Base-by-base conservation (phyloP, 2,888 invertebrate species). In the Drosophila borealis region DNA sequence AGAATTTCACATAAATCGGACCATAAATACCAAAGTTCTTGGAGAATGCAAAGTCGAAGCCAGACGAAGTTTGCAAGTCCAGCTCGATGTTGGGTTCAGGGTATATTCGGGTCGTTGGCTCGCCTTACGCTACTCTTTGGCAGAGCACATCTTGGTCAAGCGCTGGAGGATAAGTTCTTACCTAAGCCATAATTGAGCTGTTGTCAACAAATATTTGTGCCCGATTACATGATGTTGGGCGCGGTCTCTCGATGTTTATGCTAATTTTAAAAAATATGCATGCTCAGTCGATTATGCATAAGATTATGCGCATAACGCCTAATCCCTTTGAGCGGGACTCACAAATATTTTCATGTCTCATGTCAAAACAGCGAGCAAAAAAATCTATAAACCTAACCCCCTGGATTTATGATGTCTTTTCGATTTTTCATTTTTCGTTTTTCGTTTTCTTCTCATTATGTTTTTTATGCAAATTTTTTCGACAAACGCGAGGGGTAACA, bases 331-430 rank as follows among this genome's bases (percentile, higher is more conserved):
- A 46, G 65, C 60, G 45, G 57, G 57, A 59, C 74, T 70, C 46
- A 83, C 83, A 86, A 85, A 85, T 88, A 88, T 88, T 88, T 85
- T 84, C 80, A 63, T 87, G 84, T 72, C 55, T 50, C 67, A 71
- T 84, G 85, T 85, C 85, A 85, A 75, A 85, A 85, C 80, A 81
- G 57, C 34, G 29, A 29, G 29, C 17, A 1, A 8, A 25, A 33
- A 13, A 44, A 45, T n/a, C 14, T 8, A 48, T 50, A 61, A 49
- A 17, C 54, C 49, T 49, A 37, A 59, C 37, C 48, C 56, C 25
- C 63, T 37, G 44, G 49, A 55, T 51, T 63, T 59, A 55, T 48
- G 55, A 17, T 42, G 34, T 6, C 33, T 33, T 36, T 59, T 39
- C 29, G 44, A 59, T 62, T 64, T 69, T 67, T 71, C 45, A 53